Percentiles rank a stretch among this genome's conserved stretches.
phyloP scores from a whole-genome alignment of 2,113 vertebrate genomes.

The Plecotus auritus region DNA sequence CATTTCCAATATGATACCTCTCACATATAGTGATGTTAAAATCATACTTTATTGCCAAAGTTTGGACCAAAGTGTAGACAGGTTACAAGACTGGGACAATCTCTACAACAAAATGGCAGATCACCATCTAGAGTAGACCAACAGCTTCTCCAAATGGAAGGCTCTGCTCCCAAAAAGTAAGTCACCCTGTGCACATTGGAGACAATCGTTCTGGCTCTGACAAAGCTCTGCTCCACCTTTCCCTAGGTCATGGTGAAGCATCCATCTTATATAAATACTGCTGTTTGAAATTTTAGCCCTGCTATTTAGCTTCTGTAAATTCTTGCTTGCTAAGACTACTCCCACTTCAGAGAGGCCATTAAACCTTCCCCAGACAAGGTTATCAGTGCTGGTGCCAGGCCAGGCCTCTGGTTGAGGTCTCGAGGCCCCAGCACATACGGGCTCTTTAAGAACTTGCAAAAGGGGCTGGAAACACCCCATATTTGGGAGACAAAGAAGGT shows the following conservation, averaged over 20 bases:
- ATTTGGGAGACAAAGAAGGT: too few relatives aligned
- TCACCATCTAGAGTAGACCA: neutral
- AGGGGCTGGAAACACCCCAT: too few relatives aligned
- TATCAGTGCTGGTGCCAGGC: too few relatives aligned
- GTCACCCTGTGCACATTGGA: neutral
- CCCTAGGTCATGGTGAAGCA: neutral
- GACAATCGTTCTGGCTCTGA: neutral
- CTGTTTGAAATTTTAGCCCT: too few relatives aligned
- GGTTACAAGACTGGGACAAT: neutral
- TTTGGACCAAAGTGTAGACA: neutral
- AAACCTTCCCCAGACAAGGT: too few relatives aligned
- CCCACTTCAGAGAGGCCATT: too few relatives aligned
- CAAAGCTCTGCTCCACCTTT: neutral
- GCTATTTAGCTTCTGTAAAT: too few relatives aligned
- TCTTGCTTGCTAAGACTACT: too few relatives aligned
- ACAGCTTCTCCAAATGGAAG: neutral
- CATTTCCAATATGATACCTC: neutral
- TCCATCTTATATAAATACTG: too few relatives aligned
- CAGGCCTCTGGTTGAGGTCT: too few relatives aligned
- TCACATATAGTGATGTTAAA: neutral
- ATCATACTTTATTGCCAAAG: neutral
- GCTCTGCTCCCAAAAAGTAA: neutral
- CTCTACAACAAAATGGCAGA: neutral
- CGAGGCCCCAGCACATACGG: too few relatives aligned
- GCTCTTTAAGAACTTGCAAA: too few relatives aligned